These are phyloP conservation scores for Lutraria lutraria DNA, from an alignment of 2,888 invertebrate genomes.

Conservation along the genomic window DNA sequence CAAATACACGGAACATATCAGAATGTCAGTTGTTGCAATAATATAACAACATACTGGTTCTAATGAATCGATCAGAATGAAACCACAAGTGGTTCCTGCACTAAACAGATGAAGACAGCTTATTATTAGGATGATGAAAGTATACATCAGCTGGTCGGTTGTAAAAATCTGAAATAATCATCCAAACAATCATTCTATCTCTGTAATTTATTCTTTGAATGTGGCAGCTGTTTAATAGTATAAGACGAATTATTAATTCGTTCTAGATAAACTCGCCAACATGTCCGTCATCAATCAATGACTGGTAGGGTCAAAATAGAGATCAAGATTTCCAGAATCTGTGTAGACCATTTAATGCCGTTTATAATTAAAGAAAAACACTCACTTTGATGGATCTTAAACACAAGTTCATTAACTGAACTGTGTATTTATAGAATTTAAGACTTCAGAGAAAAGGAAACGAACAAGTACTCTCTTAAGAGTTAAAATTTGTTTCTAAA, in stretches of 20 bases:
- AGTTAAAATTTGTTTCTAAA: no score
- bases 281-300: slow-evolving; percentile 4
- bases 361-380: background rate
- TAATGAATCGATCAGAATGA: no score
- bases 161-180: background rate
- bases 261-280: background rate
- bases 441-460: background rate
- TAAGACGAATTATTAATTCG: slow-evolving; percentile 21
- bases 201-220: background rate
- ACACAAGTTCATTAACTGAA: background rate
- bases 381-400: background rate
- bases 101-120: no score
- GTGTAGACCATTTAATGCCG: background rate
- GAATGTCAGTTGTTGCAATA: no score
- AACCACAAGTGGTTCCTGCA: no score
- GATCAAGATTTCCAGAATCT: background rate
- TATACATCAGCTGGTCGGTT: background rate
- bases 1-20: no score
- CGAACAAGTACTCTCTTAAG: background rate
- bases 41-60: no score
- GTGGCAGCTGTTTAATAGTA: background rate
- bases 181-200: background rate
- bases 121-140: no score
- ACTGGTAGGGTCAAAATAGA: background rate
- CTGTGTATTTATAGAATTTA: background rate